phyloP scores from a whole-genome alignment of 30 jellyfish, hydroid and myxozoan species.

The Pelagia noctiluca region DNA sequence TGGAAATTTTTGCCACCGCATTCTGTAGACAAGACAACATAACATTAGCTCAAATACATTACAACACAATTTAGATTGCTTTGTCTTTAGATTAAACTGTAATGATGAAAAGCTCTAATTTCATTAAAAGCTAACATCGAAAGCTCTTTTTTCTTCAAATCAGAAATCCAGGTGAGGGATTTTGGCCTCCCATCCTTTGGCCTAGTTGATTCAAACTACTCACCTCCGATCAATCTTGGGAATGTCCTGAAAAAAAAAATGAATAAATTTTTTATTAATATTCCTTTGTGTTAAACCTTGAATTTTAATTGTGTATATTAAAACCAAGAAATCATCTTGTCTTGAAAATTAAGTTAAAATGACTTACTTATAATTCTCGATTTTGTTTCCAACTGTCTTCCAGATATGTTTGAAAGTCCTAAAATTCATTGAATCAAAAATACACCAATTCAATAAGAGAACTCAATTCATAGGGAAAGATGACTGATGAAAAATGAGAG shows the following conservation, averaged over 20 bases:
- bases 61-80: too few relatives aligned
- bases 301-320: neutral
- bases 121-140: neutral
- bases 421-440: neutral
- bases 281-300: neutral
- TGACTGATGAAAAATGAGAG: neutral
- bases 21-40: conserved; percentile 79
- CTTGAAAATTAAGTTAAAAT: neutral
- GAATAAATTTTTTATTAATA: too few relatives aligned
- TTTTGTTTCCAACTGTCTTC: conserved; percentile 83
- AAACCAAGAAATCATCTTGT: neutral
- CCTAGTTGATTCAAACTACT: neutral
- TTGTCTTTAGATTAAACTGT: too few relatives aligned
- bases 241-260: conserved; percentile 78
- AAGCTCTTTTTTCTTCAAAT: neutral
- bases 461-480: neutral
- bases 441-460: too few relatives aligned
- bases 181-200: neutral
- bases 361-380: conserved; percentile 90
- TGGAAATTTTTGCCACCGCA: conserved; percentile 99
- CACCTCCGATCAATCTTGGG: conserved; percentile 98
- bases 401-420: conserved; percentile 95
- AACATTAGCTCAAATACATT: too few relatives aligned
- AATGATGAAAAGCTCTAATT: too few relatives aligned
- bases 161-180: neutral